Evolutionary conservation across 2,113 vertebrate genomes (phyloP).

Genomic region (Spea bombifrons): DNA sequence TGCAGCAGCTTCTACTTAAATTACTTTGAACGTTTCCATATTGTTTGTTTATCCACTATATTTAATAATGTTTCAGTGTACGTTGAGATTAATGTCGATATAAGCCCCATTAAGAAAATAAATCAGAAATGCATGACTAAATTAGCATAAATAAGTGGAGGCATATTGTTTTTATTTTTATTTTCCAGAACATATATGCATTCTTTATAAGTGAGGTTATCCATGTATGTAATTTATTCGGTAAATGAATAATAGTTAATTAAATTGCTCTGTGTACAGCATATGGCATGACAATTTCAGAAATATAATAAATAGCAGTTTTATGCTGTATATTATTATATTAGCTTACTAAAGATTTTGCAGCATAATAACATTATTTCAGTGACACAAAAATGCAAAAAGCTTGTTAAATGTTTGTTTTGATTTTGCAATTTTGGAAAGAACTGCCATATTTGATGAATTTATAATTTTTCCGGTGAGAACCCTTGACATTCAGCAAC

Average conservation of each 20-base stretch:
- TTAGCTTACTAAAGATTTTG: slow-evolving; percentile 40
- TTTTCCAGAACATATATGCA: slow-evolving; percentile 23
- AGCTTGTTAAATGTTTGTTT: slow-evolving; percentile 33
- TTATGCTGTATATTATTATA: slow-evolving; percentile 41
- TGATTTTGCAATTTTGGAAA: slow-evolving; percentile 23
- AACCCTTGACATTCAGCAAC: not conserved
- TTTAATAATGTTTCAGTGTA: slow-evolving; percentile 33
- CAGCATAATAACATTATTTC: slow-evolving; percentile 37
- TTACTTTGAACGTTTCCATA: not conserved
- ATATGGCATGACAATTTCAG: slow-evolving; percentile 34
- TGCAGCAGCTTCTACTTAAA: slow-evolving; percentile 2
- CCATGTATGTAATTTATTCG: slow-evolving; percentile 47
- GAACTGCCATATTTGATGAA: not conserved
- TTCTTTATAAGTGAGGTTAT: slow-evolving; percentile 20
- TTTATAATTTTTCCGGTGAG: not conserved
- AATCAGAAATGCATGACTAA: slow-evolving; percentile 41
- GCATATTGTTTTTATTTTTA: slow-evolving; percentile 30
- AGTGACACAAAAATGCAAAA: slow-evolving; percentile 4
- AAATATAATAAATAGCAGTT: slow-evolving; percentile 41
- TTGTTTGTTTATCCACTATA: slow-evolving; percentile 16
- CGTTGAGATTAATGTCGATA: slow-evolving; percentile 38
- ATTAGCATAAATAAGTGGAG: slow-evolving; percentile 34
- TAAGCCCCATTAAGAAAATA: slow-evolving; percentile 41
- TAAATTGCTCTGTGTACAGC: slow-evolving; percentile 45
- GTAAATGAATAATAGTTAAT: slow-evolving; percentile 46